These are phyloP conservation scores for Parnassius apollo DNA, from an alignment of 2,888 invertebrate genomes.

Conservation along the genomic window DNA sequence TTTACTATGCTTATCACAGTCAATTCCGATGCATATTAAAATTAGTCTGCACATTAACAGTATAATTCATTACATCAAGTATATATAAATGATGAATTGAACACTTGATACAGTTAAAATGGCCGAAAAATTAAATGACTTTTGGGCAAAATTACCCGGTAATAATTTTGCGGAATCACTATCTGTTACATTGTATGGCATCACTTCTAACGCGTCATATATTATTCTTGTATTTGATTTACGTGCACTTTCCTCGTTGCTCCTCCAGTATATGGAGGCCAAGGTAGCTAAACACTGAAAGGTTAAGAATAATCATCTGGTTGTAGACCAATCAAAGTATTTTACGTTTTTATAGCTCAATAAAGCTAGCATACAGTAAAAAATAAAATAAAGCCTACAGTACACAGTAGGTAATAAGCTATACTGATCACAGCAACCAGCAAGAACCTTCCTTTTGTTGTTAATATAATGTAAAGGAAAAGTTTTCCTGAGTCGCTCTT, in stretches of 20 bases:
- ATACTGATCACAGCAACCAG: too few relatives aligned
- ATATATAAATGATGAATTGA: neutral
- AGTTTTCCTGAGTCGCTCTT: too few relatives aligned
- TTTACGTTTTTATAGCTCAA: too few relatives aligned
- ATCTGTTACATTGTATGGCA: neutral
- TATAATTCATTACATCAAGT: neutral
- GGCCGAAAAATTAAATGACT: neutral
- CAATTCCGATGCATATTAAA: too few relatives aligned
- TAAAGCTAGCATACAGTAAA: too few relatives aligned
- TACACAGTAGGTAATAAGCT: too few relatives aligned
- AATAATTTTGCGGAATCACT: neutral
- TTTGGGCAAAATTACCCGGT: conserved; percentile 1
- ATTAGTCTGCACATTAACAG: too few relatives aligned
- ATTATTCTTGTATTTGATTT: conserved; percentile 31
- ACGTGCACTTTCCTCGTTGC: conserved; percentile 45
- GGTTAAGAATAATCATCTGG: neutral
- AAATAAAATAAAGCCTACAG: too few relatives aligned
- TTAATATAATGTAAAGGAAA: too few relatives aligned
- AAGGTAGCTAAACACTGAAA: conserved; percentile 57
- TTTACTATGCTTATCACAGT: too few relatives aligned
- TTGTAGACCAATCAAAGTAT: too few relatives aligned
- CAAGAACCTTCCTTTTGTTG: too few relatives aligned
- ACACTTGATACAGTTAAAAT: neutral
- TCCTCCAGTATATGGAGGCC: conserved; percentile 49
- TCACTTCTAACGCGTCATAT: conserved; percentile 21